Base-by-base conservation (phyloP, 2,888 invertebrate species). In the Scelioninae gen. 2 region DNA sequence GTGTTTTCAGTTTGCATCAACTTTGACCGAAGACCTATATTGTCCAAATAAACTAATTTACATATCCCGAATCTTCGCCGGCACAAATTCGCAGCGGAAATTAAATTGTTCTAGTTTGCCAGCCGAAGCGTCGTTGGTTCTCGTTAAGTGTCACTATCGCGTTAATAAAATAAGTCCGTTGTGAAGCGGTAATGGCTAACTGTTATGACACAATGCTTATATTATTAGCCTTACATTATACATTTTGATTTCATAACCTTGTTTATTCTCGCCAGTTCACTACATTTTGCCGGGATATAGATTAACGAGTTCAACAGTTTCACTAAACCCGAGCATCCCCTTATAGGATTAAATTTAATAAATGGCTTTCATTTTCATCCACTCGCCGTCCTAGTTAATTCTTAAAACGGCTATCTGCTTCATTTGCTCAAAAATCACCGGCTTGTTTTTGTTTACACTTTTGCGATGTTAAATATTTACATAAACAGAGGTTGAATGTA, bases 161-260 rank as follows among this genome's bases (percentile, higher is more conserved):
- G 41, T 33, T 63, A 63, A 63, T 63, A 63, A 63, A 63, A 63
- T 63, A 63, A 43, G 39, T 52, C 52, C 52, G 41, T 13, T 31
- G 25, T 48, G 60, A 39, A 46, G 31, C 50, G 31, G 41, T 61
- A 61, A 61, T 41, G 63, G 61, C 31, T 50, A 50, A 61, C 50
- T 48, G 50, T 61, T 61, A 50, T 61, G 48, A 50, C 50, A 50
- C 61, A 50, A 61, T 46, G 61, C 61, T 61, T 61, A 61, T 39
- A 61, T 61, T 50, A 63, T 63, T 61, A 61, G 50, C 50, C 50
- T 41, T 63, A 52, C 41, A 46, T 60, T 22, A 48, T 60, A 48
- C 37, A 63, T 63, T 63, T 63, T 52, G 52, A 52, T 63, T 63
- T 52, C 52, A 52, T 43, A 41, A 52, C 19, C 52, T 43, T 43